Base-by-base conservation (phyloP, 2,113 vertebrate species). In the Phainopepla nitens region DNA sequence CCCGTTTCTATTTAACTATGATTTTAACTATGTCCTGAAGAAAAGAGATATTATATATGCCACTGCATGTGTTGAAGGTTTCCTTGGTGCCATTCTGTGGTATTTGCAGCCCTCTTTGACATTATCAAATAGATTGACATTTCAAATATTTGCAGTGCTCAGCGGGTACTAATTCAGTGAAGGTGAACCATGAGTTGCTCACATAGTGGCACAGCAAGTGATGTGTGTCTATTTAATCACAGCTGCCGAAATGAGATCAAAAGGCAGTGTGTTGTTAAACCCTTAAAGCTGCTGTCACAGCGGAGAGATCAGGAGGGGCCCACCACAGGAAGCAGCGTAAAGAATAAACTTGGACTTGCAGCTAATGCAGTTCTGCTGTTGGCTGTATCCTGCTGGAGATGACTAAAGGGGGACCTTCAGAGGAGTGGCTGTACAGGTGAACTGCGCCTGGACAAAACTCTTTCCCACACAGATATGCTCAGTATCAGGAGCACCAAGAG, bases 121-220 rank as follows among this genome's bases (percentile, higher is more conserved):
- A 99, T 99, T 99, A 98, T 99, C 98, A 98, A 98, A 98, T 97
- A 95, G 98, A 99, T 97, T 99, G 99, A 98, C 98, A 99, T 99
- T 99, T 99, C 98, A 99, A 98, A 98, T 99, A 98, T 99, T 98
- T 98, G 98, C 97, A 96, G 98, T 98, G 97, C 98, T 98, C 98
- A 98, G 98, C 97, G 94, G 98, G 97, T 98, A 97, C 97, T 98
- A 98, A 98, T 98, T 98, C 98, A 97, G 94, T 92, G 96, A 98
- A 98, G 98, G 98, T 98, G 98, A 98, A 98, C 96, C 94, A 72
- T 65, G 94, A 93, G 94, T 94, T 96, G 94, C 96, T 97, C 97
- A 96, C 88, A 89, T 29, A 91, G 95, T 97, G 97, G 82, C 98
- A 96, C 97, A 97, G 98, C 97, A 97, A 98, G 98, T 92, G 98